Evolutionary conservation across 2,113 vertebrate species (phyloP).

Genomic region (Gorsachius goisagi): DNA sequence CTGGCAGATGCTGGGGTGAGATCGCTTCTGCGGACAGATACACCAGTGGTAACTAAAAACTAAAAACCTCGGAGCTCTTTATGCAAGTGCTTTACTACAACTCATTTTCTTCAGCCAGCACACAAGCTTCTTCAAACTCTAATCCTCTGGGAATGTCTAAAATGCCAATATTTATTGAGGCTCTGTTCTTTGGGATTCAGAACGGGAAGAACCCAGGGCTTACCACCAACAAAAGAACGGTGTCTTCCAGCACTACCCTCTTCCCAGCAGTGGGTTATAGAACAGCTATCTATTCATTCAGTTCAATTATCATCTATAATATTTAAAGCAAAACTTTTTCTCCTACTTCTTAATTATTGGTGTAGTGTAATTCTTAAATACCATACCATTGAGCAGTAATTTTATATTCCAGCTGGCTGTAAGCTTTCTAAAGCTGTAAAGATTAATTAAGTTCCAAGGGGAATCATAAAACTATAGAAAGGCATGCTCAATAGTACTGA

Average conservation of each 20-base stretch:
- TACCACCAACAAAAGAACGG: background rate
- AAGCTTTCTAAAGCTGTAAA: background rate
- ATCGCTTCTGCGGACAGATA: background rate
- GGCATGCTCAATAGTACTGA: background rate
- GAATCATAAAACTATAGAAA: background rate
- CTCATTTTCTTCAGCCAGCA: background rate
- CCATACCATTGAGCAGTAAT: background rate
- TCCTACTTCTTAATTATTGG: background rate
- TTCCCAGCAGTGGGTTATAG: background rate
- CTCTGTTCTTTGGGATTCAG: background rate
- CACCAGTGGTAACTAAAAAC: background rate
- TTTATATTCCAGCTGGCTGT: background rate
- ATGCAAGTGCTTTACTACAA: background rate
- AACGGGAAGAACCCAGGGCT: background rate
- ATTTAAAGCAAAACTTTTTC: background rate
- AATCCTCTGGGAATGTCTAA: background rate
- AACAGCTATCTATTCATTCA: background rate
- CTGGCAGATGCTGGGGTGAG: background rate
- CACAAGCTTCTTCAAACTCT: background rate
- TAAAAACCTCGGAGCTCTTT: background rate
- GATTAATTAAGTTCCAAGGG: conserved; percentile 31
- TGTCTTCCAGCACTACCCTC: background rate
- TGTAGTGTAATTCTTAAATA: background rate
- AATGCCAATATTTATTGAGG: background rate
- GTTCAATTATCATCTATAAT: background rate